A percentile compares a stretch with the other conserved stretches of the same genome.
Evolutionary conservation across 2,113 vertebrate species (phyloP).

Genomic region (Crotophaga sulcirostris): DNA sequence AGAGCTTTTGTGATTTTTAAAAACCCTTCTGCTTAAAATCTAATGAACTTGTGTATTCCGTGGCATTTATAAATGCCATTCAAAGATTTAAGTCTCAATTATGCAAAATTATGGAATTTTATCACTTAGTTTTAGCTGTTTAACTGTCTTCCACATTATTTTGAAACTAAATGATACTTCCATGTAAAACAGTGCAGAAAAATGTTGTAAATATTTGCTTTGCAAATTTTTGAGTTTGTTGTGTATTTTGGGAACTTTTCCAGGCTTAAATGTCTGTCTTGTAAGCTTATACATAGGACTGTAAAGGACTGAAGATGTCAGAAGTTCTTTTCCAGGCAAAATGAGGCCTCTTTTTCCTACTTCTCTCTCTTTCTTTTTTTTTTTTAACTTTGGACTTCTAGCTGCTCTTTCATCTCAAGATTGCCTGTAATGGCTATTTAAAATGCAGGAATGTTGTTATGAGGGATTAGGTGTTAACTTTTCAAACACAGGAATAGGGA

Average conservation of each 20-base stretch:
- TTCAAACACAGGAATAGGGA: neutral
- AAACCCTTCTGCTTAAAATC: neutral
- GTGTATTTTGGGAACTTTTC: neutral
- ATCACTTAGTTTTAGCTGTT: neutral
- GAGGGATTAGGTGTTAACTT: conserved; percentile 1
- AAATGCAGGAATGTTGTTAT: neutral
- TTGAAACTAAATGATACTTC: neutral
- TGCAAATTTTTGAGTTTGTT: neutral
- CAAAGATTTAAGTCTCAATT: neutral
- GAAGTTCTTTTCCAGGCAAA: neutral
- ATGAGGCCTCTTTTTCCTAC: neutral
- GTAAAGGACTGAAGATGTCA: neutral
- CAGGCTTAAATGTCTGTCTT: neutral
- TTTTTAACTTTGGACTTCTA: neutral
- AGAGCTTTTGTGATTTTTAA: neutral
- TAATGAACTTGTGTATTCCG: neutral
- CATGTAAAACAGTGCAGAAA: neutral
- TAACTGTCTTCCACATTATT: neutral
- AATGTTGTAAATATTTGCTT: neutral
- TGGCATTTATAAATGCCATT: neutral
- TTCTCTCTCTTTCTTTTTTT: neutral
- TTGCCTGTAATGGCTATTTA: neutral
- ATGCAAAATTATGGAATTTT: neutral
- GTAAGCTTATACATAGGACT: neutral
- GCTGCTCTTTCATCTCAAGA: neutral